Base-by-base conservation (phyloP, 2,113 vertebrate species). In the Nerophis ophidion region DNA sequence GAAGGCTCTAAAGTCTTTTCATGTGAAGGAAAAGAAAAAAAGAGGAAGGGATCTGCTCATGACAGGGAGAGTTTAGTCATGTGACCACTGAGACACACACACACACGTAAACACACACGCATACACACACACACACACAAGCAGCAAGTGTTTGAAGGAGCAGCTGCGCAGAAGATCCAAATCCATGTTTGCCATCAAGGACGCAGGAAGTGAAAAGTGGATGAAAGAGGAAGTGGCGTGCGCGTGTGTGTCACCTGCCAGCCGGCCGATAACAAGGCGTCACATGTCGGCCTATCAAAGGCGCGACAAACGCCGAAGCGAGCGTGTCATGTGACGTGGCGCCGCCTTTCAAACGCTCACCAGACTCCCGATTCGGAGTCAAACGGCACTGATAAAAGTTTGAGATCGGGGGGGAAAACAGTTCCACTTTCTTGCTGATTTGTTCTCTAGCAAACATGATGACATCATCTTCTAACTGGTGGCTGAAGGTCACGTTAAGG, bases 281-380 rank as follows among this genome's bases (percentile, higher is more conserved):
- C 81, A 84, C 65, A 75, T 70, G 80, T 67, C 56, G 49, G 77
- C 79, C 81, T 85, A 89, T 89, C 86, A 91, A 89, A 86, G 87
- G 65, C 11, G 72, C 56, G 51, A 70, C 81, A 86, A n/a, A 89
- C 88, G 84, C 84, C 89, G 90, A 26, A 73, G 84, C 86, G 81
- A n/a, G 75, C 81, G 85, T 85, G 77, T 73, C 86, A 84, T 87
- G 82, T 83, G 83, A 88, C 83, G n/a, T 52, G 58, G 65, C 62
- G 51, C 46, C 14, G 68, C 63, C 77, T 79, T n/a, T 81, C 67
- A 70, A 81, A 80, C 66, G 65, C 62, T 50, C 70, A 55, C 67
- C 72, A 55, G 5, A 26, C 26, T 26, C 4, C 26, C 26, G 4
- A 4, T 4, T 86, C 82, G 81, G 77, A 57, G 67, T 64, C 61